Evolutionary conservation across 2,888 invertebrate species (phyloP).

Genomic region (Bedellia somnulentella): DNA sequence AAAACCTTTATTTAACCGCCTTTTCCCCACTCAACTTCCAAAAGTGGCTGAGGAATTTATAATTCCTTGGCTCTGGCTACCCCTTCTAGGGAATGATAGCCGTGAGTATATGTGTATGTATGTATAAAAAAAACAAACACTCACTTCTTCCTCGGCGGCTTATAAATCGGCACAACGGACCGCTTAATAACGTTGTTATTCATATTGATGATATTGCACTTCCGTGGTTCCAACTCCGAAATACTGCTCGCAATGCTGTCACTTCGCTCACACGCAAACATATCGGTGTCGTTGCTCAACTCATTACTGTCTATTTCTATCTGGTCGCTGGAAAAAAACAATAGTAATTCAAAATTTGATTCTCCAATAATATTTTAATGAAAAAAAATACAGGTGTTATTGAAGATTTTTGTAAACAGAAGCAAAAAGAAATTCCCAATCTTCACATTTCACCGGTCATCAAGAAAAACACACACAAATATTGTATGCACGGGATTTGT

Average conservation of each 20-base stretch:
- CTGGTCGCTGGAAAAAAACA: slow-evolving; percentile 24
- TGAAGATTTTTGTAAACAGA: neutral
- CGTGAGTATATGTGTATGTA: neutral
- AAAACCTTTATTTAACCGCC: too few relatives aligned
- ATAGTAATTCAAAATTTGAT: too few relatives aligned
- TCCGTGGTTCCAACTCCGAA: neutral
- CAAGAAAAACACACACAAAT: too few relatives aligned
- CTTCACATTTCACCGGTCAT: neutral
- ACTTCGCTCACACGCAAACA: slow-evolving; percentile 48
- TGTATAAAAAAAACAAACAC: neutral
- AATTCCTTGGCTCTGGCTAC: neutral
- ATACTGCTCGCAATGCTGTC: slow-evolving; percentile 35
- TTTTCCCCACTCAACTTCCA: too few relatives aligned
- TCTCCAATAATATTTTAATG: neutral
- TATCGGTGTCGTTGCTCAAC: slow-evolving; percentile 44
- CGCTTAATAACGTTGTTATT: slow-evolving; percentile 42
- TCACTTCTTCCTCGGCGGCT: slow-evolving; percentile 35
- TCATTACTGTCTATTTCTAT: slow-evolving; percentile 50
- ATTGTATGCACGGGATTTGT: too few relatives aligned
- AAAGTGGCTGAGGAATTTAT: neutral
- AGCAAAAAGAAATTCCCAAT: neutral
- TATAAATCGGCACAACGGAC: slow-evolving; percentile 16
- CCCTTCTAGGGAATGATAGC: neutral
- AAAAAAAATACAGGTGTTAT: neutral
- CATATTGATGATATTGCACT: slow-evolving; percentile 33